These are phyloP conservation scores for Coptodon bakossiorum DNA, from an alignment of 2,113 vertebrate species.

Conservation along the genomic window DNA sequence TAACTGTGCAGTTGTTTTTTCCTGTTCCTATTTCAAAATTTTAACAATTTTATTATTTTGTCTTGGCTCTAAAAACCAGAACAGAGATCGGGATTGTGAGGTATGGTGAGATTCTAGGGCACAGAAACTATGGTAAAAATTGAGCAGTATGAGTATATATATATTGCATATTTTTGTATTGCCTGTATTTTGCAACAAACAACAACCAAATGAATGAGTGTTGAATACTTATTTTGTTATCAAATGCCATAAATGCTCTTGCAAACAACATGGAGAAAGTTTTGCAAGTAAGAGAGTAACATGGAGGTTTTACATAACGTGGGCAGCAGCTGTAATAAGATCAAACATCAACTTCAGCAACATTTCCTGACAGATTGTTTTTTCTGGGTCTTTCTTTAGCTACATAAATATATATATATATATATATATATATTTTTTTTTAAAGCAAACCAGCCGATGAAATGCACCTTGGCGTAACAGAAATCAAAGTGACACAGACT, in stretches of 20 bases:
- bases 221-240: neutral
- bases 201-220: neutral
- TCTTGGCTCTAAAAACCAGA: neutral
- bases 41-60: neutral
- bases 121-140: neutral
- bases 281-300: neutral
- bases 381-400: neutral
- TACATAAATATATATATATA: neutral
- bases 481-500: neutral
- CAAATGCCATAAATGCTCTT: neutral
- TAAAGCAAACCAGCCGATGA: neutral
- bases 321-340: neutral
- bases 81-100: neutral
- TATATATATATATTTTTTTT: too few relatives aligned
- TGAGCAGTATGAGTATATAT: neutral
- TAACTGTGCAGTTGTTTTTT: neutral
- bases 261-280: neutral
- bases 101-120: neutral
- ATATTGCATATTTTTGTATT: neutral
- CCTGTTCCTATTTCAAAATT: neutral
- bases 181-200: neutral
- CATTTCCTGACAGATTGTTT: neutral
- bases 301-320: neutral
- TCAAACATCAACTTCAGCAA: neutral
- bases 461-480: neutral